These are phyloP conservation scores for Geococcyx californianus DNA, from an alignment of 2,113 vertebrate genomes.

Conservation along the genomic window DNA sequence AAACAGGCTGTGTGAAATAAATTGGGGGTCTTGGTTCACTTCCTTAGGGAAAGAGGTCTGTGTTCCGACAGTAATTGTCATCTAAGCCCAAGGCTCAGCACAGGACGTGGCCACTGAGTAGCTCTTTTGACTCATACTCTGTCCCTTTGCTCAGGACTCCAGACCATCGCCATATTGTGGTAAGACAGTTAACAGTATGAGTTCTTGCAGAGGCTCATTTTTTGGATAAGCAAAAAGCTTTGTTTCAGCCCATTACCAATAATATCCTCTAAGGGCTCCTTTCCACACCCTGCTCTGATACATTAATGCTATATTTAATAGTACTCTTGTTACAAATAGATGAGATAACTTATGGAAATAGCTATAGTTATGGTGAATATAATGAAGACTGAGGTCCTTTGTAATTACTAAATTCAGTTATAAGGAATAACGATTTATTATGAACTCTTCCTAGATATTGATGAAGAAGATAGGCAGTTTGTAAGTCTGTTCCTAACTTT, in stretches of 20 bases:
- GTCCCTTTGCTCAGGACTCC: background rate
- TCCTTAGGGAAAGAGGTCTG: background rate
- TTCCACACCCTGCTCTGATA: background rate
- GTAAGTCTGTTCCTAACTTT: constrained; percentile 8
- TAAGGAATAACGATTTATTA: constrained; percentile 20
- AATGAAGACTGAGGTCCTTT: constrained; percentile 17
- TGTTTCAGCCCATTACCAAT: constrained; percentile 7
- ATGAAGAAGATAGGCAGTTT: background rate
- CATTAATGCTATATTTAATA: constrained; percentile 36
- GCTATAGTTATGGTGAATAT: background rate
- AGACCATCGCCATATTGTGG: background rate
- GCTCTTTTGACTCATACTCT: background rate
- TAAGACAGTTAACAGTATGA: background rate
- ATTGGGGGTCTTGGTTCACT: constrained; percentile 1
- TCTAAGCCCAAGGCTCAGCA: background rate
- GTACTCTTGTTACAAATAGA: constrained; percentile 42
- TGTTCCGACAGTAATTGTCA: constrained; percentile 10
- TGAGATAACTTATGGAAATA: constrained; percentile 24
- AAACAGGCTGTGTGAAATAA: constrained; percentile 17
- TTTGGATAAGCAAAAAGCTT: background rate
- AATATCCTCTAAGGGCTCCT: constrained; percentile 8
- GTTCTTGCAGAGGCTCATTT: background rate
- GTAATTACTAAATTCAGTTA: constrained; percentile 19
- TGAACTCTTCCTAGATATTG: background rate
- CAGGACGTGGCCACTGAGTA: background rate